Evolutionary conservation across 2,888 invertebrate species (phyloP).

Genomic region (Drosophila anomelani): DNA sequence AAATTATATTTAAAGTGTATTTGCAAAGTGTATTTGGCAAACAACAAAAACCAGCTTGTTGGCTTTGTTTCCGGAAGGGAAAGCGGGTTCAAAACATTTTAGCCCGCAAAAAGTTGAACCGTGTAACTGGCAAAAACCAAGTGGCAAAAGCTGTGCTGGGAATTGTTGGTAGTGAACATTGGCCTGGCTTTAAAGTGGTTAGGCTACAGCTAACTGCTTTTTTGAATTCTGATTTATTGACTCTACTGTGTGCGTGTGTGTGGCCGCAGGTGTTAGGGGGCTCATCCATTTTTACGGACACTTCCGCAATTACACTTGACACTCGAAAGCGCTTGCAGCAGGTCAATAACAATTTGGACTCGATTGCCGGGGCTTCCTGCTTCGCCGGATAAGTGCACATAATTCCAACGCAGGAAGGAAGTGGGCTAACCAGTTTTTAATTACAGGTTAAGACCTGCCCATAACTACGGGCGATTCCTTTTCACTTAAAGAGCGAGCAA

Average conservation of each 20-base stretch:
- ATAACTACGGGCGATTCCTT: constrained; percentile 66
- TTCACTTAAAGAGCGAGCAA: constrained; percentile 30
- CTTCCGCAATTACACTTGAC: constrained; percentile 67
- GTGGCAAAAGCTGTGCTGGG: constrained; percentile 24
- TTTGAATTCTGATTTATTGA: constrained; percentile 67
- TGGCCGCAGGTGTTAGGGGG: constrained; percentile 55
- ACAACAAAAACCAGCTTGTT: constrained; percentile 6
- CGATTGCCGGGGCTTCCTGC: constrained; percentile 40
- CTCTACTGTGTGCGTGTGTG: constrained; percentile 22
- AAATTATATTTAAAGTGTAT: neutral
- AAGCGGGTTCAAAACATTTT: constrained; percentile 19
- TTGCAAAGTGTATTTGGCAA: neutral
- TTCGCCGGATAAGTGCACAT: constrained; percentile 56
- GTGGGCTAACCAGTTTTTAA: constrained; percentile 42
- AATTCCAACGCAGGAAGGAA: constrained; percentile 50
- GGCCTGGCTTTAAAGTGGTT: constrained; percentile 6
- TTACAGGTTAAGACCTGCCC: constrained; percentile 52
- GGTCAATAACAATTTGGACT: constrained; percentile 50
- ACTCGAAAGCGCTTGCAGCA: constrained; percentile 37
- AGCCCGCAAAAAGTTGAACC: constrained; percentile 45
- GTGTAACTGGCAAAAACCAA: constrained; percentile 21
- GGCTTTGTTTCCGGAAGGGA: constrained; percentile 8
- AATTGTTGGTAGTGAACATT: constrained; percentile 21
- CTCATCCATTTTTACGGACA: constrained; percentile 31
- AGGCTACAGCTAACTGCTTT: constrained; percentile 11